Conservation (phyloP, 2,113 vertebrate genomes). For the Odontophorus gujanensis region DNA sequence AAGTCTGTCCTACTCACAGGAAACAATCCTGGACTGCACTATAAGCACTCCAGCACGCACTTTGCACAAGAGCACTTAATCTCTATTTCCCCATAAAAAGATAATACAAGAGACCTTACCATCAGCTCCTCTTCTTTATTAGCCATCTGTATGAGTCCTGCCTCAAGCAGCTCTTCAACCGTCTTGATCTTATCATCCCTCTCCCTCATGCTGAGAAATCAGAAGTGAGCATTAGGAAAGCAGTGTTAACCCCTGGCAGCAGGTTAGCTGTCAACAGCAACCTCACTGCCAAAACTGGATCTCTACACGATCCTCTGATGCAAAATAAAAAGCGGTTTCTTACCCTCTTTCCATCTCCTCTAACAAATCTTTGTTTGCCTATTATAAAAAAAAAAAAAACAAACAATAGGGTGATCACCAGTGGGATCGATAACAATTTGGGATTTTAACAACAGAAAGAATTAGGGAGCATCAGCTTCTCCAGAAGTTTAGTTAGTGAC, state of each 20-base stretch:
- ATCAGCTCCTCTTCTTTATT: slow-evolving; percentile 94
- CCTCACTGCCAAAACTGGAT: neutral
- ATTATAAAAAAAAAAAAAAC: neutral
- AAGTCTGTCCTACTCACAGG: neutral
- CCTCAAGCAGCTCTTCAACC: slow-evolving; percentile 90
- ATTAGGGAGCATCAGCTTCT: neutral
- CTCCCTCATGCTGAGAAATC: slow-evolving; percentile 82
- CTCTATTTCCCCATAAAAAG: neutral
- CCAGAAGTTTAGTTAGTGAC: neutral
- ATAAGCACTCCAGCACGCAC: neutral
- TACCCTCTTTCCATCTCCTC: slow-evolving; percentile 85
- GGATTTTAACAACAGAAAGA: neutral
- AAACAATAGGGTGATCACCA: neutral
- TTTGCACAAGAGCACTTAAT: neutral
- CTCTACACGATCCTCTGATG: neutral
- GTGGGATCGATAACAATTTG: neutral
- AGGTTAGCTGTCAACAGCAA: neutral
- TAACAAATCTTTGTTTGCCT: slow-evolving; percentile 80
- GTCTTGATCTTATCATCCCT: slow-evolving; percentile 94
- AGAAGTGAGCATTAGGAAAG: neutral
- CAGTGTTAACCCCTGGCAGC: neutral
- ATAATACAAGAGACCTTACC: slow-evolving; percentile 71
- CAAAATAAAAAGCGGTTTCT: slow-evolving; percentile 4
- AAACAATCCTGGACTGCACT: neutral
- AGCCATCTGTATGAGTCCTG: slow-evolving; percentile 93